Percentiles rank a stretch among this genome's conserved stretches.
These are phyloP conservation scores for Agapostemon virescens DNA, from an alignment of 2,888 invertebrate species.

Conservation along the genomic window DNA sequence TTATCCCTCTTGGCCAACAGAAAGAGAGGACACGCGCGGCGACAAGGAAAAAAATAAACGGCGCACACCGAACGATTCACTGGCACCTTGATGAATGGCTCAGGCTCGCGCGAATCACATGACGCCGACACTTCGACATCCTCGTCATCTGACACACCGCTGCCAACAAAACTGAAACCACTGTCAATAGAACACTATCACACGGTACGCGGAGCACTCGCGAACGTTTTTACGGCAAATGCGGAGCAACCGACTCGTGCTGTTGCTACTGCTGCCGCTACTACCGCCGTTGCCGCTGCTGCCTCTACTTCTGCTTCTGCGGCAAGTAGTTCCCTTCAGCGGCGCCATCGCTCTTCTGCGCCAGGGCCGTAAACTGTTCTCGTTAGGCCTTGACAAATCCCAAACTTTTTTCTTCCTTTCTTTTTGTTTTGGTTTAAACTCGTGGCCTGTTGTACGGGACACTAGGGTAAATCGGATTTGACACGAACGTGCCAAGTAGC, in stretches of 20 bases:
- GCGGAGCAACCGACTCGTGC: conserved; percentile 48
- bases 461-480: too few species aligned
- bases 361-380: conserved; percentile 42
- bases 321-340: conserved; percentile 43
- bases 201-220: conserved; percentile 42
- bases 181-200: conserved; percentile 50
- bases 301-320: conserved; percentile 41
- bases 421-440: not conserved
- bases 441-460: not conserved
- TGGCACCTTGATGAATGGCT: conserved; percentile 28
- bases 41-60: conserved; percentile 38
- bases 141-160: conserved; percentile 1
- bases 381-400: not conserved
- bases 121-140: conserved; percentile 23
- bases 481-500: too few species aligned
- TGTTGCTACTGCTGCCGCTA: conserved; percentile 53
- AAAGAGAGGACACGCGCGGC: conserved; percentile 39
- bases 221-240: conserved; percentile 42
- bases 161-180: not conserved
- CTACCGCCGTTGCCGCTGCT: conserved; percentile 28
- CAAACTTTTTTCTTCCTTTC: not conserved
- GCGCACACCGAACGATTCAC: conserved; percentile 41
- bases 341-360: conserved; percentile 51
- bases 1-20: conserved; percentile 47
- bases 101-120: conserved; percentile 24